Percentiles rank a stretch among this genome's conserved stretches.
phyloP scores from a whole-genome alignment of 1,140 invertebrate species.

The Pseudomyrmex concolor region DNA sequence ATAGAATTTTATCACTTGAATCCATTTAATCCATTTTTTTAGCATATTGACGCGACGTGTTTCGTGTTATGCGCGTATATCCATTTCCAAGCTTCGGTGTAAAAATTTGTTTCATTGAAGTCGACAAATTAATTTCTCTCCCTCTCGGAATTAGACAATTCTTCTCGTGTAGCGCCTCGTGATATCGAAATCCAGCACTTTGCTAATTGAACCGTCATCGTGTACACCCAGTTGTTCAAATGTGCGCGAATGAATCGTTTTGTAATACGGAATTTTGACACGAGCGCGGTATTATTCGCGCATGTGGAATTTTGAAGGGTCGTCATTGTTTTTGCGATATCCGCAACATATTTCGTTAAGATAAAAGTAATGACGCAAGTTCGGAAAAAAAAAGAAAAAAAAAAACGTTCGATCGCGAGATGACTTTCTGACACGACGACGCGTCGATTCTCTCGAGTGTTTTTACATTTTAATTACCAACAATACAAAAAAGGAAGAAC shows the following conservation, averaged over 20 bases:
- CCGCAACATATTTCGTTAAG: no score
- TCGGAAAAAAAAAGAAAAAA: not conserved
- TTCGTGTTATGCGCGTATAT: not conserved
- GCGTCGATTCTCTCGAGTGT: not conserved
- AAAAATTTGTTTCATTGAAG: not conserved
- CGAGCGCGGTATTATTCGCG: no score
- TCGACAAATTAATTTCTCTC: slow-evolving; percentile 8
- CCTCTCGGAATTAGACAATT: not conserved
- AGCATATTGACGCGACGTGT: not conserved
- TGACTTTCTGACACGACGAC: no score
- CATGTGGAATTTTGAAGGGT: no score
- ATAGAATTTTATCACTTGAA: not conserved
- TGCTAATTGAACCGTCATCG: not conserved
- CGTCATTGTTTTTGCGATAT: no score
- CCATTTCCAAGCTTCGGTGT: not conserved
- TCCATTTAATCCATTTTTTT: not conserved
- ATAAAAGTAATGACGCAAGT: slow-evolving; percentile 19
- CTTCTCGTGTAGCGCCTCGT: no score
- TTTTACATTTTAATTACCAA: slow-evolving; percentile 8
- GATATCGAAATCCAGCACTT: slow-evolving; percentile 1
- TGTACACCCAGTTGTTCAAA: not conserved
- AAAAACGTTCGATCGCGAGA: not conserved
- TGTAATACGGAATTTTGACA: not conserved
- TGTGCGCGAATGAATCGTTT: not conserved
- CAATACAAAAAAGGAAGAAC: not conserved